Conservation (phyloP, 2,888 invertebrate species). For the Dioctria linearis region DNA sequence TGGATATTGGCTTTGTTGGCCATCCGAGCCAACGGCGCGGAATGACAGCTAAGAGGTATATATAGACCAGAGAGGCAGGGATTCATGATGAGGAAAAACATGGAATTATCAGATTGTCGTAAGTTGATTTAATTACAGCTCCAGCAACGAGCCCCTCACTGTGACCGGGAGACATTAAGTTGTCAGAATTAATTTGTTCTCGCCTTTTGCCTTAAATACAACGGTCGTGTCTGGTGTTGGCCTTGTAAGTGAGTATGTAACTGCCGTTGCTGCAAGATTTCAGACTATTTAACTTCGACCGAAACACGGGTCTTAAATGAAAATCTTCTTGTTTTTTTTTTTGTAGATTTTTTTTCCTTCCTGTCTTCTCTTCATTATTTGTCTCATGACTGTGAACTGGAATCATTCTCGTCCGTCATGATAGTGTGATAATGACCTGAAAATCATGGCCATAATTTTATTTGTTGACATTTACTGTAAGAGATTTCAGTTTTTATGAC, state of each 20-base stretch:
- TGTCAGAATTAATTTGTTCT: constrained; percentile 58
- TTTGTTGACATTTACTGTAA: constrained; percentile 9
- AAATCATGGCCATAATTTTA: constrained; percentile 42
- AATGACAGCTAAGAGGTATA: background rate
- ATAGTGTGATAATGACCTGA: constrained; percentile 41
- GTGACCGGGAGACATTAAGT: constrained; percentile 56
- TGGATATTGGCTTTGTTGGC: too few species aligned
- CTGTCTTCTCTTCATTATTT: background rate
- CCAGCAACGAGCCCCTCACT: constrained; percentile 39
- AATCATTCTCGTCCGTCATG: constrained; percentile 31
- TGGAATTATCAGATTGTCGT: constrained; percentile 58
- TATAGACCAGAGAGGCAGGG: background rate
- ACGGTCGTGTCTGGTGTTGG: background rate
- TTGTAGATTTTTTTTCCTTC: constrained; percentile 11
- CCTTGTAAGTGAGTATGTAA: background rate
- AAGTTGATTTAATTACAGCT: constrained; percentile 56
- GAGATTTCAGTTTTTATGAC: too few species aligned
- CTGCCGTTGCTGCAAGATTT: background rate
- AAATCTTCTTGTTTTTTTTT: constrained; percentile 21
- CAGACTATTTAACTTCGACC: background rate
- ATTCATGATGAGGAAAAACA: constrained; percentile 25
- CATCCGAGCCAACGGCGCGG: background rate
- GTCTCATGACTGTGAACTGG: background rate
- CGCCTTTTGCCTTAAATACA: constrained; percentile 32
- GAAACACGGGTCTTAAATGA: constrained; percentile 3